Percentiles rank a stretch among this genome's conserved stretches.
Evolutionary conservation across 2,113 vertebrate genomes (phyloP).

Genomic region (Phaethornis superciliosus): DNA sequence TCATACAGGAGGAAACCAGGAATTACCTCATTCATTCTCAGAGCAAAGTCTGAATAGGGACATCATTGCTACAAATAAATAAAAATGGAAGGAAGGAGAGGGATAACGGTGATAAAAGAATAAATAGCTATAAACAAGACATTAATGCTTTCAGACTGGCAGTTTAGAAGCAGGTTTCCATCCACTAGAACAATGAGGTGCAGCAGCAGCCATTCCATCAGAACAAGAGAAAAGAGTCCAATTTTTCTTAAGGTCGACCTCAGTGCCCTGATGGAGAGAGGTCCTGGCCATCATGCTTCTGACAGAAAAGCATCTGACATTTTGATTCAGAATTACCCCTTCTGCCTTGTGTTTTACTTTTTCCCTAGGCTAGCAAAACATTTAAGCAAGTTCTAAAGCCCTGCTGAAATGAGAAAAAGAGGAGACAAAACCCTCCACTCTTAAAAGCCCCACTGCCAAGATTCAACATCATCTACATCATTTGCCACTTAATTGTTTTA

Average conservation of each 20-base stretch:
- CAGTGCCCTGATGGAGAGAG: background rate
- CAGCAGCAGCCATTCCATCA: background rate
- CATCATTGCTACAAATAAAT: background rate
- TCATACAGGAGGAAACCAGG: background rate
- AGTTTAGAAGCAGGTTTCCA: background rate
- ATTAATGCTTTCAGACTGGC: background rate
- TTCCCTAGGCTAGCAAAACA: background rate
- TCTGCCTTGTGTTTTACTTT: background rate
- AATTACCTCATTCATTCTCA: background rate
- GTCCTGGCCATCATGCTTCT: background rate
- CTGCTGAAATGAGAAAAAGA: background rate
- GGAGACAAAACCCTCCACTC: background rate
- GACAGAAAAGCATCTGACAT: background rate
- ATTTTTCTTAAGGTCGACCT: background rate
- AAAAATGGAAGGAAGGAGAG: background rate
- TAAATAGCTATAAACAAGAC: background rate
- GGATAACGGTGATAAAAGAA: background rate
- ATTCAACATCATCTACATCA: too few species aligned
- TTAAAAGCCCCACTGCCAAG: background rate
- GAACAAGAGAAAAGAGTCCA: background rate
- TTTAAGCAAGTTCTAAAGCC: background rate
- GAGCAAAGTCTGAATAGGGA: background rate
- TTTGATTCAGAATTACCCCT: background rate
- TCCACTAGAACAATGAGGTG: background rate
- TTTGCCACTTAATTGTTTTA: background rate